Base-by-base conservation (phyloP, 2,797 vertebrate species). In the Peromyscus eremicus region DNA sequence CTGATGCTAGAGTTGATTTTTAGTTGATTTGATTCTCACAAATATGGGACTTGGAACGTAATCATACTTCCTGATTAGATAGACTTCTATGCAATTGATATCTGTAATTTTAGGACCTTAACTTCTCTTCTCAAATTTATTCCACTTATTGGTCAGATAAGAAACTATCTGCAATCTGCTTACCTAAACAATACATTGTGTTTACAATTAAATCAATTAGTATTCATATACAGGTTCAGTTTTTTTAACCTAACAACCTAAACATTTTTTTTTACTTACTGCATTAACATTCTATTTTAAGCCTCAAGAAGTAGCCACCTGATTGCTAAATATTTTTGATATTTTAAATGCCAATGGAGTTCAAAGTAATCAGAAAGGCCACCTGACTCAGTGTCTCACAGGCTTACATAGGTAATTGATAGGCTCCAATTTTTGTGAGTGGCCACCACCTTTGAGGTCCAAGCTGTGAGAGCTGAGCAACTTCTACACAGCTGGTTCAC, bases 311-410 rank as follows among this genome's bases (percentile, higher is more conserved):
- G 43, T 86, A 71, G 10, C 37, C 4, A 4, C 17, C 84, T 75
- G 10, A 21, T 83, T 55, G 8, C 12, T 52, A 66, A 79, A 46
- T 16, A 83, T 0, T 79, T 89, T 77, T 52, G 84, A 17, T 43
- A 71, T 89, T 85, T 7, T 37, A 11, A 11, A 91, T 85, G 14
- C 10, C 75, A 75, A 52, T 37, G 32, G 71, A 66, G 81, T 76
- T 37, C 60, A 91, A 90, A 64, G 75, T 81, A 84, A 89, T 76
- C 46, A 68, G 34, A 86, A 96, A 94, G 4, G 0, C 34, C 66
- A 84, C 32, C 5, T 64, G 13, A 95, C 25, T 84, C 11, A 21
- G 25, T 57, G 27, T 57, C 34, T 73, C 83, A n/a, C n/a, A 49
- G 16, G 25, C 37, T 79, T 77, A 86, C 32, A 19, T 37, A 16